Conservation (phyloP, 2,797 vertebrate species). For the Chelidonichthys spinosus region DNA sequence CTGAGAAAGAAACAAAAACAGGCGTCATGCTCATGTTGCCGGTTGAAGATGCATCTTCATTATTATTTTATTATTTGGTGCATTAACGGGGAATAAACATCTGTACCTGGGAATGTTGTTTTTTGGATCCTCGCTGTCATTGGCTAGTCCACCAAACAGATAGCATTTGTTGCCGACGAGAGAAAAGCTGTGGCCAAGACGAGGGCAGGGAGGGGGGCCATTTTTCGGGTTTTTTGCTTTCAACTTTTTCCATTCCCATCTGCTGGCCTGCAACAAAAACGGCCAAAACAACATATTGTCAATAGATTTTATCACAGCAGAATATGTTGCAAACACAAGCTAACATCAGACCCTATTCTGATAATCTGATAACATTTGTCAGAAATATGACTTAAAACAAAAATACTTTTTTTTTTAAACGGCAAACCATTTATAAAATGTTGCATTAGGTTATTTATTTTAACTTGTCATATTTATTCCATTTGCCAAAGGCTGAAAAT, state of each 20-base stretch:
- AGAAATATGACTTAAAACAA: background rate
- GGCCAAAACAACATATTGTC: slow-evolving; percentile 10
- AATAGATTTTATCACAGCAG: background rate
- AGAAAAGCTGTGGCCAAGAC: slow-evolving; percentile 96
- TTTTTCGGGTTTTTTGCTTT: slow-evolving; percentile 97
- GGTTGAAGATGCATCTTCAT: background rate
- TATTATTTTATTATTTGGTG: background rate
- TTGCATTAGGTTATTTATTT: no score
- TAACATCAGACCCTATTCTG: background rate
- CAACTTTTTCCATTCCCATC: slow-evolving; percentile 98
- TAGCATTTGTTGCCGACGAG: slow-evolving; percentile 97
- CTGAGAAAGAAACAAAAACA: slow-evolving; percentile 65
- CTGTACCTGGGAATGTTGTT: slow-evolving; percentile 96
- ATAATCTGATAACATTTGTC: background rate
- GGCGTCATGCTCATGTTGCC: background rate
- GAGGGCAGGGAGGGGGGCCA: slow-evolving; percentile 93
- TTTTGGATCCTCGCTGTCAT: slow-evolving; percentile 97
- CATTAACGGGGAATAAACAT: background rate
- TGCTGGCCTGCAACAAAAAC: slow-evolving; percentile 87
- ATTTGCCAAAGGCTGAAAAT: background rate
- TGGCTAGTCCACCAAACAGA: slow-evolving; percentile 94
- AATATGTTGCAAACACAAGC: slow-evolving; percentile 4
- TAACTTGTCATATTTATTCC: background rate
- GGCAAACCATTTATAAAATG: no score
- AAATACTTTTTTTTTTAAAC: no score